phyloP scores from a whole-genome alignment of 1,140 invertebrate genomes.

The Plodia interpunctella region DNA sequence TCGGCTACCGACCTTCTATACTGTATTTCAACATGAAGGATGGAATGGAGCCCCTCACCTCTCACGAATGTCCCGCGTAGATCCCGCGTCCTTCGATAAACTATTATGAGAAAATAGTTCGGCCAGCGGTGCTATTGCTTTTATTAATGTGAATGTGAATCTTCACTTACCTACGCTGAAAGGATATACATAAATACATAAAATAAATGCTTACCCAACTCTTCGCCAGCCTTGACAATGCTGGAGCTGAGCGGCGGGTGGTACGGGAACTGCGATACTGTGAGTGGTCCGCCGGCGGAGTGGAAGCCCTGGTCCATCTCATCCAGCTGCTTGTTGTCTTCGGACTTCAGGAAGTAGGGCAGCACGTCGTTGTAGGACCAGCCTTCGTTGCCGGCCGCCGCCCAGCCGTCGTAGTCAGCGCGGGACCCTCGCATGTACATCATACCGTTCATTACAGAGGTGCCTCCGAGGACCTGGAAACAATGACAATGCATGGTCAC shows the following conservation, averaged over 20 bases:
- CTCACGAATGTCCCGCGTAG: no score
- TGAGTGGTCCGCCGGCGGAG: constrained; percentile 85
- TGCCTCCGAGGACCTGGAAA: constrained; percentile 89
- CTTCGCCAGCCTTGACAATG: constrained; percentile 89
- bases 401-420: constrained; percentile 95
- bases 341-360: constrained; percentile 92
- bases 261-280: constrained; percentile 90
- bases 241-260: constrained; percentile 90
- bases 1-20: no score
- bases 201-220: constrained; percentile 84
- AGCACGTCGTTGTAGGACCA: constrained; percentile 95
- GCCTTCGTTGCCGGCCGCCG: constrained; percentile 87
- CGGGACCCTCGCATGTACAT: constrained; percentile 96
- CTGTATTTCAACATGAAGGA: no score
- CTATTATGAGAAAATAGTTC: no score
- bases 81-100: no score
- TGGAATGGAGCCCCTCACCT: no score
- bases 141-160: no score
- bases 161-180: no score
- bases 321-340: constrained; percentile 86
- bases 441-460: constrained; percentile 97
- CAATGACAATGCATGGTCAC: neutral
- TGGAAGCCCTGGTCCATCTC: constrained; percentile 85
- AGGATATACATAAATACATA: no score
- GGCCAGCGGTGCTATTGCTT: no score